phyloP scores from a whole-genome alignment of 2,888 invertebrate species.

The Callyntrura sp. region DNA sequence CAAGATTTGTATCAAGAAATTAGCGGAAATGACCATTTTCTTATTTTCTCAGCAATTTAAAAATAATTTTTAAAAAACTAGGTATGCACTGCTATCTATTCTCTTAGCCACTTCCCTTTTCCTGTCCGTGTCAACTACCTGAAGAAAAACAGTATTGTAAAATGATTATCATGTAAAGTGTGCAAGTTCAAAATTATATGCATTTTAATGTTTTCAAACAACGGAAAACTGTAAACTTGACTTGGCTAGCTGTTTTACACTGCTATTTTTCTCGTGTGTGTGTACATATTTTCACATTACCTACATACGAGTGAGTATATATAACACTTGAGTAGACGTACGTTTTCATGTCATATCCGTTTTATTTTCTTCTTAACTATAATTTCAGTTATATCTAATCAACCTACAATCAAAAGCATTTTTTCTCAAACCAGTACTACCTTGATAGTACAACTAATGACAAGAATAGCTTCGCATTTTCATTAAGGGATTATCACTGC shows the following conservation, averaged over 20 bases:
- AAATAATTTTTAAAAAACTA: conserved; percentile 47
- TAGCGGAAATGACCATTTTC: conserved; percentile 82
- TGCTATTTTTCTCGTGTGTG: conserved; percentile 27
- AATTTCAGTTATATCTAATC: conserved; percentile 56
- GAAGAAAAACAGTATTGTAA: conserved; percentile 69
- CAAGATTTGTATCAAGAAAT: conserved; percentile 78
- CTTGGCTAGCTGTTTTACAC: neutral
- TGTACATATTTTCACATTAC: neutral
- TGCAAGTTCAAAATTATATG: conserved; percentile 44
- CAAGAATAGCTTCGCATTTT: conserved; percentile 25
- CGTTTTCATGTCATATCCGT: conserved; percentile 68
- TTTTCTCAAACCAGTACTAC: conserved; percentile 10
- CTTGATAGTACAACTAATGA: neutral
- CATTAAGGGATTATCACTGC: conserved; percentile 34
- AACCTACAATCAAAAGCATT: conserved; percentile 66
- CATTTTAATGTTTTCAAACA: conserved; percentile 46
- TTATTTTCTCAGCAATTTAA: conserved; percentile 78
- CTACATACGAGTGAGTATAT: conserved; percentile 8
- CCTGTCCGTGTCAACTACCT: conserved; percentile 80
- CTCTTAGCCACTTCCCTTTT: conserved; percentile 79
- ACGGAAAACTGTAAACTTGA: conserved; percentile 67
- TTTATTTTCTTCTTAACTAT: conserved; percentile 57
- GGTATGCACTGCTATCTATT: conserved; percentile 44
- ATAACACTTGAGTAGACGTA: neutral
- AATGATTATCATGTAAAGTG: conserved; percentile 9